Evolutionary conservation across 1,140 invertebrate genomes (phyloP).

Genomic region (Radopholus similis): DNA sequence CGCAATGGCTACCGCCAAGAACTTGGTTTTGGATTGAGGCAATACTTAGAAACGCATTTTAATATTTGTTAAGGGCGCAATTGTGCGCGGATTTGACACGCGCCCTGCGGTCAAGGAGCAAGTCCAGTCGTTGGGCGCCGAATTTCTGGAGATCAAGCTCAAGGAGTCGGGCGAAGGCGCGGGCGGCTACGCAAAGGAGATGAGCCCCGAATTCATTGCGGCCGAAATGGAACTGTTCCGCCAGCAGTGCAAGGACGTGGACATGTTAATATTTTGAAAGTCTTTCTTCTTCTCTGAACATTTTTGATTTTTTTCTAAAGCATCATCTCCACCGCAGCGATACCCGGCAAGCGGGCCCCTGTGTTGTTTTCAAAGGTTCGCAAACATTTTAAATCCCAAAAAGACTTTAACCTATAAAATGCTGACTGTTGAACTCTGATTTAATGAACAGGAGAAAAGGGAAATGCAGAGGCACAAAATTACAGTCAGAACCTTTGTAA

Average conservation of each 20-base stretch:
- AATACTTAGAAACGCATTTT: conserved; percentile 8
- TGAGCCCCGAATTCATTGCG: conserved; percentile 81
- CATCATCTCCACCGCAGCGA: conserved; percentile 79
- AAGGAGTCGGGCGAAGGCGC: conserved; percentile 78
- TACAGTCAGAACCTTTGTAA: conserved; percentile 18
- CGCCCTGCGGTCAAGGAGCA: conserved; percentile 80
- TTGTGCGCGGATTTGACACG: conserved; percentile 81
- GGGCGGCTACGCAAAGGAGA: conserved; percentile 83
- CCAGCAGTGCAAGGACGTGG: conserved; percentile 75
- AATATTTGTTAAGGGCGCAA: conserved; percentile 68
- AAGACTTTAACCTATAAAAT: too few species aligned
- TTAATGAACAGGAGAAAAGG: too few species aligned
- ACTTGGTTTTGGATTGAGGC: conserved; percentile 66
- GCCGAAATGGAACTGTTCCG: conserved; percentile 81
- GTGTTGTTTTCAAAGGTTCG: conserved; percentile 73
- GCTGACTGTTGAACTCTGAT: too few species aligned
- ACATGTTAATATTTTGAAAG: too few species aligned
- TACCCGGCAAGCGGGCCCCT: conserved; percentile 81
- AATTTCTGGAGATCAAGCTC: conserved; percentile 70
- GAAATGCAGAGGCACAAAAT: too few species aligned
- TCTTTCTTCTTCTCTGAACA: too few species aligned
- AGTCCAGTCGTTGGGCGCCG: conserved; percentile 81
- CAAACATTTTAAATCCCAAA: too few species aligned
- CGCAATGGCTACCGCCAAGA: conserved; percentile 77
- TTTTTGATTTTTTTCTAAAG: too few species aligned